These are phyloP conservation scores for Venusia cambrica DNA, from an alignment of 2,888 invertebrate species.

Conservation along the genomic window DNA sequence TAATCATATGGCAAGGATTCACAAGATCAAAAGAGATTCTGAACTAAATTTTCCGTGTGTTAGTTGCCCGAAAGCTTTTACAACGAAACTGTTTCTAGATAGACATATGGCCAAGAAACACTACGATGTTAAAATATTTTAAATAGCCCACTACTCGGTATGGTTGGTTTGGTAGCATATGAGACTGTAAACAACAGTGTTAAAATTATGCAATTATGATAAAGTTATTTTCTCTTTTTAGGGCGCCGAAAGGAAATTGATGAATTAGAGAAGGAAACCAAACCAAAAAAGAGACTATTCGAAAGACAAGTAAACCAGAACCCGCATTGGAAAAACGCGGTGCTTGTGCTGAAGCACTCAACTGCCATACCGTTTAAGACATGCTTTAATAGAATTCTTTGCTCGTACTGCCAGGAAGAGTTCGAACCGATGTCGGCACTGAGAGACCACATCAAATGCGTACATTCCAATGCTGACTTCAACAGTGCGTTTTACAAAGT, in stretches of 20 bases:
- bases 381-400: slow-evolving; percentile 69
- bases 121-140: slow-evolving; percentile 50
- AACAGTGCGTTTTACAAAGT: slow-evolving; percentile 74
- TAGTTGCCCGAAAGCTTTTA: slow-evolving; percentile 76
- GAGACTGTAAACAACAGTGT: slow-evolving; percentile 18
- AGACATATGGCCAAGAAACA: slow-evolving; percentile 79
- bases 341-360: slow-evolving; percentile 64
- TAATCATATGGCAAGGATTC: slow-evolving; percentile 70
- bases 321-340: slow-evolving; percentile 72
- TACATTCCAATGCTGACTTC: slow-evolving; percentile 60
- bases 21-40: slow-evolving; percentile 64
- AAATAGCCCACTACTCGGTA: too few relatives aligned
- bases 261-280: slow-evolving; percentile 61
- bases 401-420: slow-evolving; percentile 72
- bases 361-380: slow-evolving; percentile 73
- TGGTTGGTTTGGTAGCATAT: slow-evolving; percentile 11
- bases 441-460: slow-evolving; percentile 59
- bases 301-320: slow-evolving; percentile 75
- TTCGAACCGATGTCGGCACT: slow-evolving; percentile 65
- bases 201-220: slow-evolving; percentile 55
- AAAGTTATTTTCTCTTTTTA: slow-evolving; percentile 74
- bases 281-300: slow-evolving; percentile 72
- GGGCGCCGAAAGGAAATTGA: slow-evolving; percentile 65
- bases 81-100: slow-evolving; percentile 76
- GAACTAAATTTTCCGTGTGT: slow-evolving; percentile 72